These are phyloP conservation scores for Phymatocera aterrima DNA, from an alignment of 2,888 invertebrate species.

Conservation along the genomic window DNA sequence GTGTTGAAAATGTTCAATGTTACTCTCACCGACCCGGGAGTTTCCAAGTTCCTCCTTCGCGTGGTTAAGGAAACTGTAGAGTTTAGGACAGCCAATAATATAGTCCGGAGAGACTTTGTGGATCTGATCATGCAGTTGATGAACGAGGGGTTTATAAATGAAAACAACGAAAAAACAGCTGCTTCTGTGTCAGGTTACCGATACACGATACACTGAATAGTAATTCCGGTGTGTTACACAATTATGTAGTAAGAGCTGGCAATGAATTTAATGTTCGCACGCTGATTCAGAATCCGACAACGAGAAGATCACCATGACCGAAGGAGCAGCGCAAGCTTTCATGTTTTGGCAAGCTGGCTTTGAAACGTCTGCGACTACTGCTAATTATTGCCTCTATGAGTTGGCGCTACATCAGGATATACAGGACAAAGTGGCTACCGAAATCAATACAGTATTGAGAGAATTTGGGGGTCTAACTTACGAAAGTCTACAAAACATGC, in stretches of 20 bases:
- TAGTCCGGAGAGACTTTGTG: constrained; percentile 70
- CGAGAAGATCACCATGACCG: constrained; percentile 68
- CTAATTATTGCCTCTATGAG: constrained; percentile 74
- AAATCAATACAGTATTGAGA: constrained; percentile 73
- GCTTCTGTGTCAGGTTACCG: neutral
- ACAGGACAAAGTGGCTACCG: constrained; percentile 73
- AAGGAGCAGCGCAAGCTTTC: constrained; percentile 74
- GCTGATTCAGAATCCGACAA: neutral
- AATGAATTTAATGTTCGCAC: neutral
- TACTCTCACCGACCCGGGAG: constrained; percentile 55
- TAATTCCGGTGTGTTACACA: too few relatives aligned
- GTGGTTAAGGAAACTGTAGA: constrained; percentile 68
- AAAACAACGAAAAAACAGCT: constrained; percentile 52
- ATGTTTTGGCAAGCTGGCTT: constrained; percentile 76
- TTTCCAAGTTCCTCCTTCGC: constrained; percentile 67
- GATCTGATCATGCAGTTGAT: constrained; percentile 70
- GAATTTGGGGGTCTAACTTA: constrained; percentile 76
- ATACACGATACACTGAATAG: too few relatives aligned
- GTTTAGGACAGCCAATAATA: constrained; percentile 62
- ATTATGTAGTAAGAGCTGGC: neutral
- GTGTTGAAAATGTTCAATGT: constrained; percentile 60
- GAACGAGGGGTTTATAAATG: constrained; percentile 60
- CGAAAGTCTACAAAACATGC: constrained; percentile 78
- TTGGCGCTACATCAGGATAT: constrained; percentile 72
- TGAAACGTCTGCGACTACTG: constrained; percentile 76